Base-by-base conservation (phyloP, 2,888 invertebrate genomes). In the Drosophila glabriapex region DNA sequence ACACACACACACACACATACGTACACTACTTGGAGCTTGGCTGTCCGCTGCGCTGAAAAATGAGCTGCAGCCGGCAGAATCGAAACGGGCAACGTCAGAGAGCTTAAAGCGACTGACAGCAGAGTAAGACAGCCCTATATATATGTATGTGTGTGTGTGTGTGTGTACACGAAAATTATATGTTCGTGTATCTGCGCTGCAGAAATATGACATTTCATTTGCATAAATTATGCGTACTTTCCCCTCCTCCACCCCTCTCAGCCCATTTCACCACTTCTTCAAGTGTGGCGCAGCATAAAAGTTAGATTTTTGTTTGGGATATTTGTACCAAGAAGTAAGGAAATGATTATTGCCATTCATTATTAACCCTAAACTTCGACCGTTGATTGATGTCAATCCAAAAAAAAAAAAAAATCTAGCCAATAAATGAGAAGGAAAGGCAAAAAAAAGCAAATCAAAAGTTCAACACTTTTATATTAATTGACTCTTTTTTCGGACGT, bases 131-230 rank as follows among this genome's bases (percentile, higher is more conserved):
- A 39, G 28, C 9, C 56, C 9, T 9, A 3, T 55, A 6, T 25
- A 16, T 19, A 19, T 37, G 10, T 35, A 6, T 12, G 12, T 37
- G 37, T n/a, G 31, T 29, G 12, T 29, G 50, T 52, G 19, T 9
- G 28, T 29, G 50, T 46, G 49, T 33, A 31, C 16, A 37, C 22
- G 46, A 16, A 46, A 46, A 46, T 16, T 46, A 52, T 68, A 41
- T 64, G 52, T 52, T 52, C n/a, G 41, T 67, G 43, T 67, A 41
- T 68, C 65, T 80, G 80, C 55, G 58, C 64, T 77, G 68, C 73
- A 77, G 61, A 78, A 83, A 78, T 78, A 71, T 74, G 75, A 79
- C 79, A 84, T 83, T 79, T 81, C 74, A 83, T 83, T 83, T 83
- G 71, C 84, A 83, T 84, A 83, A 83, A 83, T 83, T 83, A 83